Base-by-base conservation (phyloP, 2,888 invertebrate species). In the Ochropleura plecta region DNA sequence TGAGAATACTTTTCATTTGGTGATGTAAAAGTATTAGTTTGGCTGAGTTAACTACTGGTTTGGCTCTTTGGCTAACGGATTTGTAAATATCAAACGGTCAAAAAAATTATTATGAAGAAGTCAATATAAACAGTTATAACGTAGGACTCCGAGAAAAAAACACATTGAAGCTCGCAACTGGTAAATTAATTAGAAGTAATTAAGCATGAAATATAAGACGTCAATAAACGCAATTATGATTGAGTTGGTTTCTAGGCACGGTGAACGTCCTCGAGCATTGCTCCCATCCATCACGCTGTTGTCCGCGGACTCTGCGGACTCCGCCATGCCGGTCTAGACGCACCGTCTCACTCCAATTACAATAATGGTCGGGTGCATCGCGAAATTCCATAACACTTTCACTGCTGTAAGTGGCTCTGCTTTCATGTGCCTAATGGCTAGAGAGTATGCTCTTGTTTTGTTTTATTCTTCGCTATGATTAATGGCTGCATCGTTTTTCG, bases 321-420 rank as follows among this genome's bases (percentile, higher is more conserved):
- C n/a, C 55, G 71, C 59, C 73, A 73, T 73, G 73, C 73, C 65
- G 72, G 89, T 90, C 88, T 88, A 87, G 90, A 87, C 89, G 82
- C 80, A 84, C 81, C 91, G 93, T 93, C 93, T 92, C 93, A 95
- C 92, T 95, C 94, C 91, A 93, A 92, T 95, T 95, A 91, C 91
- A 87, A 88, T 93, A 92, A 92, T 92, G 85, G 89, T 84, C 86
- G 89, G 91, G 91, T 92, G 92, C 93, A 93, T 94, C 93, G 92
- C 92, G 83, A 90, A 93, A 92, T 94, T 92, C 94, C 91, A 93
- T 93, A 92, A 88, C 91, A 94, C 95, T 95, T 95, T 95, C 95
- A 93, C 95, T 91, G 73, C 83, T 89, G 85, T 90, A 88, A 91
- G 89, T 91, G 91, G 90, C 90, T 92, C 93, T 92, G 92, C 94